Percentiles rank a stretch among this genome's conserved stretches.
phyloP scores from a whole-genome alignment of 2,888 invertebrate species.

The Dynastes maya region DNA sequence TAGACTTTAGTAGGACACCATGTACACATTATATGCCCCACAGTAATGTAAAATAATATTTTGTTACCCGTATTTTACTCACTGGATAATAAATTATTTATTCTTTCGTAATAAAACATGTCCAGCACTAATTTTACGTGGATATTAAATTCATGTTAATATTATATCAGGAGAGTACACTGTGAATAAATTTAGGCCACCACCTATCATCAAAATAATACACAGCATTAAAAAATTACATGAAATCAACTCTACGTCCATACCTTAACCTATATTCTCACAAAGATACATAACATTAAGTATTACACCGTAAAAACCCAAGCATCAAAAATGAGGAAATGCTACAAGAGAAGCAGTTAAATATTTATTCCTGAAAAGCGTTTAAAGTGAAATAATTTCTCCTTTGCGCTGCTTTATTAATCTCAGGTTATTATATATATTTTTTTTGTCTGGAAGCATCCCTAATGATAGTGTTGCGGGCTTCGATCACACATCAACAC shows the following conservation, averaged over 20 bases:
- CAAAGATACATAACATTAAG: background rate
- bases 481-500: slow-evolving; percentile 64
- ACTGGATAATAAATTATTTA: too few relatives aligned
- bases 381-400: slow-evolving; percentile 34
- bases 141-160: too few relatives aligned
- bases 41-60: too few relatives aligned
- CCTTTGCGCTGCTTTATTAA: slow-evolving; percentile 40
- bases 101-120: too few relatives aligned
- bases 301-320: background rate
- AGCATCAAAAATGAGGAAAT: background rate
- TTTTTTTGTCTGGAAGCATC: slow-evolving; percentile 54
- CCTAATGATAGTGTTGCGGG: slow-evolving; percentile 57
- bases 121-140: too few relatives aligned
- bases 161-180: too few relatives aligned
- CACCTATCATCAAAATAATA: too few relatives aligned
- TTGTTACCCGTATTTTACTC: too few relatives aligned
- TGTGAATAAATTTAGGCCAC: too few relatives aligned
- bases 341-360: slow-evolving; percentile 21
- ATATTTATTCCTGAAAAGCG: slow-evolving; percentile 3
- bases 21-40: too few relatives aligned
- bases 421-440: slow-evolving; percentile 38
- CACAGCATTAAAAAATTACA: background rate
- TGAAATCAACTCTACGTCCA: background rate
- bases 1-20: too few relatives aligned
- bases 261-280: background rate